Base-by-base conservation (phyloP, 1,140 invertebrate species). In the Capitella teleta region DNA sequence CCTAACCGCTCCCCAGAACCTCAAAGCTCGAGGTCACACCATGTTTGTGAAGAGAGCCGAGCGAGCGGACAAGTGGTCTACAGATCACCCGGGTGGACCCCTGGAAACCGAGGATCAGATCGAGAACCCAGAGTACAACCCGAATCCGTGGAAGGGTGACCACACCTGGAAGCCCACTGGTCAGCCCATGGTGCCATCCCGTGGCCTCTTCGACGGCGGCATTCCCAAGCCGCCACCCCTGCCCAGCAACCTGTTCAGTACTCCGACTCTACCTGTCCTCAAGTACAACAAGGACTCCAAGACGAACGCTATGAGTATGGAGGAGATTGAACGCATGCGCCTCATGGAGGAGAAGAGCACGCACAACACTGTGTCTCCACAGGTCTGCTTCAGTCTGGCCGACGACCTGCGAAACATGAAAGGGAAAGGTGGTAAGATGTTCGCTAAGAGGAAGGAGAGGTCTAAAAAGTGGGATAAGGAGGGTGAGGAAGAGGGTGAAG, bases 1-100 rank as follows among this genome's bases (percentile, higher is more conserved):
- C n/a, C 72, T 96, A 57, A 87, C 85, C 57, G 87, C 92, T 61
- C 84, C 86, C 54, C 86, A 83, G 73, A 95, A 95, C 72, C 80
- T 85, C 68, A 83, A 83, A 63, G 90, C 87, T 64, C 85, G 89
- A 64, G 91, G 91, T 16, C 89, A 93, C 70, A 83, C 82, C 57
- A 95, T 94, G 91, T 95, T 92, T 67, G 87, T 90, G 56, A 92
- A 90, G 67, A 77, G 90, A 46, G 91, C 90, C 75, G 90, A 91
- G 64, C 77, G 86, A 59, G 89, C 89, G 4, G 83, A 86, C 51
- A 92, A 92, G 71, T 95, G 90, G 90, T 83, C 93, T 40, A 87
- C 92, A 62, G 86, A 90, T 75, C 85, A 86, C 69, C 78, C 80
- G 46, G 46, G 18, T 60, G 65, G 30, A 57, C n/a, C 19, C 28